Percentiles rank a stretch among this genome's conserved stretches.
Conservation (phyloP, 2,113 vertebrate species). For the Hippocampus comes region DNA sequence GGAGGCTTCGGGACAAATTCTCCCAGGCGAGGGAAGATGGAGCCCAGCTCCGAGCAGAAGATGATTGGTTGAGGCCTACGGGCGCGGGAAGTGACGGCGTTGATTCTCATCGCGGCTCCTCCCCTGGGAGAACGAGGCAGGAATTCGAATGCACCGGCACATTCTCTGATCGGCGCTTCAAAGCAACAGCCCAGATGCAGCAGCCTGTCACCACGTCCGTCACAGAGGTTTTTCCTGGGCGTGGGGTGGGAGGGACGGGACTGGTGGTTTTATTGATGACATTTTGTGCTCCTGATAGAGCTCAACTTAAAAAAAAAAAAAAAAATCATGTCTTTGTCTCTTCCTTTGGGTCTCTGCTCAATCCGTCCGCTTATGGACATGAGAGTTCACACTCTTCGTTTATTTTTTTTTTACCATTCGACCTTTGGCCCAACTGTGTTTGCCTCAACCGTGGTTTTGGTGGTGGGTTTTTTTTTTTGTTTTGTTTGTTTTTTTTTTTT, state of each 20-base stretch:
- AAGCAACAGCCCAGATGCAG: neutral
- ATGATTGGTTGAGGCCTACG: conserved; percentile 68
- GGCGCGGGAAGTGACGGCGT: conserved; percentile 75
- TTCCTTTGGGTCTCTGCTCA: neutral
- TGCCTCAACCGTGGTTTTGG: too few relatives aligned
- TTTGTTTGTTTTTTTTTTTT: too few relatives aligned
- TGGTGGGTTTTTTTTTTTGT: too few relatives aligned
- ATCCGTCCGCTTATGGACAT: too few relatives aligned
- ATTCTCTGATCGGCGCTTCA: neutral
- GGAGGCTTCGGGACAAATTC: conserved; percentile 65
- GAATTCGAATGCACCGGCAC: conserved; percentile 11
- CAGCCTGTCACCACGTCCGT: neutral
- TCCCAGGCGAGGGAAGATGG: conserved; percentile 54
- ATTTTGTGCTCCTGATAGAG: neutral
- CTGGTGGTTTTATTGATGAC: neutral
- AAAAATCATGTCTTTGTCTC: neutral
- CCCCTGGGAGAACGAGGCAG: conserved; percentile 61
- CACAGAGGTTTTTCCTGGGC: neutral
- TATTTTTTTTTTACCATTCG: too few relatives aligned
- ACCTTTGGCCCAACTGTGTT: too few relatives aligned
- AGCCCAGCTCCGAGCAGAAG: conserved; percentile 69
- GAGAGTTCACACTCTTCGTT: neutral
- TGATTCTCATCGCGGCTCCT: conserved; percentile 70
- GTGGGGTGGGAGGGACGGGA: neutral
- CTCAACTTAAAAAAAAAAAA: neutral